Conservation (phyloP, 2,113 vertebrate genomes). For the Numida meleagris region DNA sequence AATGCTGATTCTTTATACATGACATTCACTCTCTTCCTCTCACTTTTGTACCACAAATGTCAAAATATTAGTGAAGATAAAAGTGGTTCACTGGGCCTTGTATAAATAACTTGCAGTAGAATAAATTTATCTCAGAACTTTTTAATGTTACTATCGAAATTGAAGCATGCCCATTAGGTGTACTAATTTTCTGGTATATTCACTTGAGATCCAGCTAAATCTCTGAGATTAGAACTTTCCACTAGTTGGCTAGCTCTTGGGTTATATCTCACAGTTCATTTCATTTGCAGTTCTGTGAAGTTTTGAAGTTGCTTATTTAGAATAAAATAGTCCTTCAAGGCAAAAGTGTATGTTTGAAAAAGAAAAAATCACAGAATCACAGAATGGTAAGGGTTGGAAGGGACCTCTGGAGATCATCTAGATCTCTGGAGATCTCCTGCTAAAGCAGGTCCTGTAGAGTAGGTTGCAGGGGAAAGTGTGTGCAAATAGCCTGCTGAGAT, state of each 20-base stretch:
- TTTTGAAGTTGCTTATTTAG: not conserved
- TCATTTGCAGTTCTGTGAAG: not conserved
- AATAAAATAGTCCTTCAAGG: not conserved
- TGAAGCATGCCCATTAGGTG: rapidly evolving
- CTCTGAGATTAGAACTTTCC: not conserved
- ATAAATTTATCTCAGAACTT: not conserved
- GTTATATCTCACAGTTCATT: not conserved
- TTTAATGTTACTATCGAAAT: not conserved
- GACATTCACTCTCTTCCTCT: not conserved
- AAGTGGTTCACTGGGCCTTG: not conserved
- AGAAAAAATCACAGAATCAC: not conserved
- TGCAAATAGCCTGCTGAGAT: too few species aligned
- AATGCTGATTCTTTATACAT: not conserved
- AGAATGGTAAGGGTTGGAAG: too few species aligned
- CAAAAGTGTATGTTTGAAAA: not conserved
- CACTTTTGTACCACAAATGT: not conserved
- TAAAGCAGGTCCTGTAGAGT: too few species aligned
- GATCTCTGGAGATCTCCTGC: too few species aligned
- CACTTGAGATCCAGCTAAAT: not conserved
- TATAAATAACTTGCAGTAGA: not conserved
- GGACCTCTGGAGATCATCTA: too few species aligned
- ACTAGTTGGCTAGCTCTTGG: not conserved
- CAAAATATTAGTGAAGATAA: not conserved
- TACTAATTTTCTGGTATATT: not conserved
- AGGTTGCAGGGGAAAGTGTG: too few species aligned